phyloP scores from a whole-genome alignment of 2,797 vertebrate genomes.

The Syndactyla subalaris region DNA sequence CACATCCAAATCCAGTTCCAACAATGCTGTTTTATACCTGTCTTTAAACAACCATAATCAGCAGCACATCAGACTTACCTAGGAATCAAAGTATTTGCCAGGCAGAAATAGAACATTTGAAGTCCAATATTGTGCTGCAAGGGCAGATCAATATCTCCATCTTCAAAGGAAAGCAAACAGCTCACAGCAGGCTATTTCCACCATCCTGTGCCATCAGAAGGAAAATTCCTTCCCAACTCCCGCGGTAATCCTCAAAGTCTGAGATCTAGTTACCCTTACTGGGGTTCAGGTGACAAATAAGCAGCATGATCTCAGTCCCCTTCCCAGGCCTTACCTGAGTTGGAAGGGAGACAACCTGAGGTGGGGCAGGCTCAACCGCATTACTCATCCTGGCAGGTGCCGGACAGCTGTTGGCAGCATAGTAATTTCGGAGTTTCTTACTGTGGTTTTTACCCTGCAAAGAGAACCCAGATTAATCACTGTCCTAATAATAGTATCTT shows the following conservation, averaged over 20 bases:
- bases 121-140: conserved; percentile 4
- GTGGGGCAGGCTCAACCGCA: conserved; percentile 81
- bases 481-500: background rate
- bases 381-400: conserved; percentile 89
- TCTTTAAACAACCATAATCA: background rate
- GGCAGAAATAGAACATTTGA: conserved; percentile 27
- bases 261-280: background rate
- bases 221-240: background rate
- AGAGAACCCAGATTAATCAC: conserved; percentile 31
- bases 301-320: background rate
- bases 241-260: background rate
- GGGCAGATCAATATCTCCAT: conserved; percentile 11
- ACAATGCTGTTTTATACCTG: background rate
- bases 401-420: conserved; percentile 93
- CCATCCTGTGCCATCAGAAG: background rate
- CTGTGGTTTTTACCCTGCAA: conserved; percentile 97
- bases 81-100: conserved; percentile 24
- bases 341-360: conserved; percentile 81
- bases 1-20: background rate
- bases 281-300: background rate
- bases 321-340: conserved; percentile 73
- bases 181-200: background rate
- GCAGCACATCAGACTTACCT: background rate
- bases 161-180: conserved; percentile 26
- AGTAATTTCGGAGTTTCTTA: conserved; percentile 97